phyloP scores from a whole-genome alignment of 2,113 vertebrate species.

The Syrrhaptes paradoxus region DNA sequence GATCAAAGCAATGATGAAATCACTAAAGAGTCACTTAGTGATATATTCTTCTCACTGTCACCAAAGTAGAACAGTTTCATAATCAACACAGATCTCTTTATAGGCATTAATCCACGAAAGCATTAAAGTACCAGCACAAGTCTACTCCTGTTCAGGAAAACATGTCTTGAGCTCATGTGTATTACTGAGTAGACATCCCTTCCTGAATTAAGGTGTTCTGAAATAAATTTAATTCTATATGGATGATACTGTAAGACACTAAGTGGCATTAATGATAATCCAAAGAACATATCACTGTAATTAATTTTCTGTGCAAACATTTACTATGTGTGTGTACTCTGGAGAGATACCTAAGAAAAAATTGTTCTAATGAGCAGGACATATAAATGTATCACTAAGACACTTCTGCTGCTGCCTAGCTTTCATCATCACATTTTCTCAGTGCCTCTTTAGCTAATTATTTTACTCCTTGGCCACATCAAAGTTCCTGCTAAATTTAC shows the following conservation, averaged over 20 bases:
- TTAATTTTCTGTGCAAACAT: neutral
- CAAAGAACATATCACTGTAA: neutral
- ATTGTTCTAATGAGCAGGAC: neutral
- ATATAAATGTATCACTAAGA: neutral
- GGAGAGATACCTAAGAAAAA: neutral
- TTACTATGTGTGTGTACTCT: neutral
- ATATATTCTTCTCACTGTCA: constrained; percentile 14
- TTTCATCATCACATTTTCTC: neutral
- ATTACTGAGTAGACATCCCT: neutral
- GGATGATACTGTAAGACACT: neutral
- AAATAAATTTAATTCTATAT: neutral
- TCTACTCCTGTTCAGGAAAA: neutral
- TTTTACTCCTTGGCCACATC: neutral
- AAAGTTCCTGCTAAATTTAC: neutral
- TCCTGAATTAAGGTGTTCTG: neutral
- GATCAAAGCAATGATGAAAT: constrained; percentile 37
- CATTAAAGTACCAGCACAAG: neutral
- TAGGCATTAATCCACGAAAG: constrained; percentile 8
- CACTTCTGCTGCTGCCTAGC: neutral
- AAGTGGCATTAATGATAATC: neutral
- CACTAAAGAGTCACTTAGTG: neutral
- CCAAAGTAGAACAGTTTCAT: constrained; percentile 48
- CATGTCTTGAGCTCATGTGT: neutral
- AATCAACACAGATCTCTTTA: constrained; percentile 20
- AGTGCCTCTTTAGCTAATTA: neutral